Base-by-base conservation (phyloP, 53 echinoderm and acorn worm genomes). In the Henricia sp. region DNA sequence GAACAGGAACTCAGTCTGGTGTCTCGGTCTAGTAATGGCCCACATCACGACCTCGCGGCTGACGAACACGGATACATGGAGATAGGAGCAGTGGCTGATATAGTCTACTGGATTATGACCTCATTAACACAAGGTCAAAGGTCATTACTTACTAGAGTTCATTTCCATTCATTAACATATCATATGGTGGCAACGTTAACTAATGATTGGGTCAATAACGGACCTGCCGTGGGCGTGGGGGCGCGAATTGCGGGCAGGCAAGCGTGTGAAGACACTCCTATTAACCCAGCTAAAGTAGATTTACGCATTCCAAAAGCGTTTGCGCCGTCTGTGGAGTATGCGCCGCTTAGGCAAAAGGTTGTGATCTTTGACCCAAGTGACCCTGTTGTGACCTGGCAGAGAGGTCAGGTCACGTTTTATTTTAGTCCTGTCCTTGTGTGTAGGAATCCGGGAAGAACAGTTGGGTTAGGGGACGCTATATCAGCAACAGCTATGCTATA, bases 401-500 rank as follows among this genome's bases (percentile, higher is more conserved):
- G 90, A 28, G 90, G 87, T 50, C 75, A 87, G 16, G 82, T 99
- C 14, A 82, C 90, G 10, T 95, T 99, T 84, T 44, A 94, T 80
- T 92, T 99, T 54, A 94, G 92, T 43, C 99, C 99, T 16, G 99
- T 99, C 17, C 86, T 99, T 27, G 99, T 99, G 14, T 99, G 99
- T 82, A 92, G 89, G 74, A 86, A 73, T 40, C 99, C 99, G 13
- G 80, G 92, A 17, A 92, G 91, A 32, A 99, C 99, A 5, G 99
- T 99, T 0, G 99, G 99, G 34, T 77, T 99, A 50, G 99, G 99
- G 10, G 99, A 99, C 87, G 94, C 99, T 27, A 99, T 99, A 48
- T 99, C 99, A 68, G 94, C 94, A 2, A 95, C 94, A 42, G 94
- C 94, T 38, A 75, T 99, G 16, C 66, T 89, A 1, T 95, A 91